phyloP scores from a whole-genome alignment of 2,113 vertebrate genomes.

The Pimephales promelas region DNA sequence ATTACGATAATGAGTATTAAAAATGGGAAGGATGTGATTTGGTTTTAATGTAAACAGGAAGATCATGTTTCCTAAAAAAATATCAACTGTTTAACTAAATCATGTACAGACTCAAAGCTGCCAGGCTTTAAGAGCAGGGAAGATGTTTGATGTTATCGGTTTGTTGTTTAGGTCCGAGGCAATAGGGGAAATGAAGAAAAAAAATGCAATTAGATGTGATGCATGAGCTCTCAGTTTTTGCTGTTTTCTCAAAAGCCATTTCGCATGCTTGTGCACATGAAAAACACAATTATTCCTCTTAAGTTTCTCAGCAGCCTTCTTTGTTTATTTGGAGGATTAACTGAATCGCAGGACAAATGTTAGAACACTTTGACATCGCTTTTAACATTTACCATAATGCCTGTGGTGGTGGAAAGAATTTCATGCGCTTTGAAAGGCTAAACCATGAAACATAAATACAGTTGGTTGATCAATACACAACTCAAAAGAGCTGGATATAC shows the following conservation, averaged over 20 bases:
- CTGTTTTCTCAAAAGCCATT: not conserved
- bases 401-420: slow-evolving; percentile 13
- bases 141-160: slow-evolving; percentile 30
- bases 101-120: slow-evolving; percentile 5
- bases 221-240: not conserved
- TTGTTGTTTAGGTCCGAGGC: slow-evolving; percentile 33
- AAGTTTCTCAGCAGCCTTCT: not conserved
- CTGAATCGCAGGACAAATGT: slow-evolving; percentile 7
- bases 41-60: not conserved
- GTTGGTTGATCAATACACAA: slow-evolving; percentile 31
- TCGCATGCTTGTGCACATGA: not conserved
- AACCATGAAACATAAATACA: slow-evolving; percentile 39
- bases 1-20: not conserved
- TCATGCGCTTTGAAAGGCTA: slow-evolving; percentile 18
- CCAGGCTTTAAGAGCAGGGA: slow-evolving; percentile 14
- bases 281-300: not conserved
- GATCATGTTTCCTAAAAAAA: not conserved
- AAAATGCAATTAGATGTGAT: not conserved
- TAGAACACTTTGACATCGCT: not conserved
- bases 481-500: slow-evolving; percentile 30
- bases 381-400: not conserved
- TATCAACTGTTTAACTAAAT: not conserved
- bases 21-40: not conserved
- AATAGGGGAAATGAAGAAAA: slow-evolving; percentile 3
- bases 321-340: not conserved